Base-by-base conservation (phyloP, 2,113 vertebrate species). In the Stegostoma tigrinum region DNA sequence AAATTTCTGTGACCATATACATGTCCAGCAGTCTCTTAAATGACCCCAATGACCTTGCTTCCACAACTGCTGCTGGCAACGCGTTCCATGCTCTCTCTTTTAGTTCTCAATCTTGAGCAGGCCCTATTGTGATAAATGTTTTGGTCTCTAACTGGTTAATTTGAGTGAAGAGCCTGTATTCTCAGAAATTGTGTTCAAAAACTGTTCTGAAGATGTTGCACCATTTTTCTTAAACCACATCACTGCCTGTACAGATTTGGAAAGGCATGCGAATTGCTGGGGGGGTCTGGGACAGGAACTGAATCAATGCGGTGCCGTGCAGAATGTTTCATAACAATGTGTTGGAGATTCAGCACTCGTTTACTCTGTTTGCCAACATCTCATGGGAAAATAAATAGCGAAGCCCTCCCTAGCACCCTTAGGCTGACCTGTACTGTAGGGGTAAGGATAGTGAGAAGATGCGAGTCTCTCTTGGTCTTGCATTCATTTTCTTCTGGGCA, bases 191-290 rank as follows among this genome's bases (percentile, higher is more conserved):
- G 3, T 38, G 55, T 66, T 91, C 61, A 64, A 8, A 64, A 64
- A 91, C 30, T 7, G n/a, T 66, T n/a, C 38, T 42, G 21, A 93
- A 93, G 21, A 93, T 66, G 38, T 64, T 87, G 61, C 61, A 21
- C 61, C 5, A 66, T 93, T 66, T 93, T 38, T 90, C 61, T 38
- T 66, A 19, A 75, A 95, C 94, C 94, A 95, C 68, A 95, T 95
- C 94, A 75, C 38, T 95, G 94, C 42, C 15, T 48, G 66, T 30
- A 52, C 38, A 72, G 94, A 24, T 48, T 52, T 38, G 87, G 94
- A 95, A 34, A 48, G 94, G 24, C 68, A 75, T 95, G 94, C 72
- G 68, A 70, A 72, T 24, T 19, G 38, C 45, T 95, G 42, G 94
- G 45, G 42, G 7, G 66, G 14, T 21, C n/a, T 24, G 38, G 93